Evolutionary conservation across 2,888 invertebrate genomes (phyloP).

Genomic region (Cataglyphis cursor): DNA sequence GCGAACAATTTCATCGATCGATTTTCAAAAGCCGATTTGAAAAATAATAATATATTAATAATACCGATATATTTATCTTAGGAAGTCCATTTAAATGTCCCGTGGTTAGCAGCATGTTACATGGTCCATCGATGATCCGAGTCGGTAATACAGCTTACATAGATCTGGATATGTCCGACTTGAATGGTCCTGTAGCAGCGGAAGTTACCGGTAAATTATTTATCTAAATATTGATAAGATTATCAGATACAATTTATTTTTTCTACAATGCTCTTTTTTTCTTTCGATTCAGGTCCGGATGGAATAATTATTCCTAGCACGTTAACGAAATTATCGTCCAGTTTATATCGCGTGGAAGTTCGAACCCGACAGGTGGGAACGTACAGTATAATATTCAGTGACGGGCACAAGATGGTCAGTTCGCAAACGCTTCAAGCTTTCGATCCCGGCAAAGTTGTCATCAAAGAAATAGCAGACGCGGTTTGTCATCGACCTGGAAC

Average conservation of each 20-base stretch:
- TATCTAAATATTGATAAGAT: background rate
- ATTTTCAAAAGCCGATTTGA: background rate
- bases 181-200: conserved; percentile 86
- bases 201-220: conserved; percentile 87
- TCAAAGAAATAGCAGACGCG: conserved; percentile 92
- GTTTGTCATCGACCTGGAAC: conserved; percentile 94
- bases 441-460: conserved; percentile 92
- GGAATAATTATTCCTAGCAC: conserved; percentile 87
- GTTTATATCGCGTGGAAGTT: conserved; percentile 91
- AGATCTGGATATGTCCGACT: conserved; percentile 86
- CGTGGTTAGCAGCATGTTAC: conserved; percentile 87
- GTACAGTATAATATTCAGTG: conserved; percentile 91
- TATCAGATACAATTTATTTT: background rate
- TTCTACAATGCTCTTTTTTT: background rate
- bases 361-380: conserved; percentile 92
- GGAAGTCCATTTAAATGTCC: conserved; percentile 96
- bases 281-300: conserved; percentile 86
- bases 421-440: conserved; percentile 91
- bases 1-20: background rate
- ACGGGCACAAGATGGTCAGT: conserved; percentile 89
- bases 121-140: conserved; percentile 84
- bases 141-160: conserved; percentile 85
- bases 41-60: background rate
- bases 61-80: conserved; percentile 62
- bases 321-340: conserved; percentile 89